Conservation (phyloP, 1,140 invertebrate species). For the Venustaconcha ellipsiformis region DNA sequence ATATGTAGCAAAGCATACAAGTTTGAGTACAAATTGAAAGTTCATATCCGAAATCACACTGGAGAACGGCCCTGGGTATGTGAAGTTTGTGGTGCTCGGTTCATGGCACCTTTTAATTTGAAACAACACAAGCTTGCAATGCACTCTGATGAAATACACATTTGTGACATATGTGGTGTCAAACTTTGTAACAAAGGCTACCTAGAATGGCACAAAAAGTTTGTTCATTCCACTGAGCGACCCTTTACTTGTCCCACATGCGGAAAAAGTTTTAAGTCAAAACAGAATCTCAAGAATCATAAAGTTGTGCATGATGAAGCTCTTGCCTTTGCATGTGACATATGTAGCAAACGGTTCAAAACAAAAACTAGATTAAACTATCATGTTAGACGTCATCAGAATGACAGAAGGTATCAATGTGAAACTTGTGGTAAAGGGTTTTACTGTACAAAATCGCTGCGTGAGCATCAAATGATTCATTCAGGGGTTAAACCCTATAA, state of each 20-base stretch:
- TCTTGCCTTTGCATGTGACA: conserved; percentile 11
- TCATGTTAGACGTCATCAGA: conserved; percentile 20
- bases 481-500: conserved; percentile 92
- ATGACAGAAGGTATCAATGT: conserved; percentile 20
- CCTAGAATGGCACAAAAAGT: conserved; percentile 12
- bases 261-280: conserved; percentile 23
- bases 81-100: conserved; percentile 88
- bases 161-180: conserved; percentile 22
- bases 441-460: conserved; percentile 13
- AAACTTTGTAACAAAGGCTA: conserved; percentile 12
- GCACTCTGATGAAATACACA: conserved; percentile 1
- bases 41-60: conserved; percentile 92
- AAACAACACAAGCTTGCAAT: conserved; percentile 74
- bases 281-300: conserved; percentile 28
- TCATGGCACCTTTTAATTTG: conserved; percentile 87
- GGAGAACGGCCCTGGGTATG: conserved; percentile 96
- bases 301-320: conserved; percentile 21
- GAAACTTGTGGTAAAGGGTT: conserved; percentile 24
- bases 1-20: conserved; percentile 87
- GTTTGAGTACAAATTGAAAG: conserved; percentile 91
- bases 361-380: conserved; percentile 18
- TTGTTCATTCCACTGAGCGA: conserved; percentile 21
- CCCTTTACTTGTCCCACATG: conserved; percentile 23
- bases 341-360: conserved; percentile 32
- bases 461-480: conserved; percentile 22